phyloP scores from a whole-genome alignment of 2,113 vertebrate species.

The Murina feae region DNA sequence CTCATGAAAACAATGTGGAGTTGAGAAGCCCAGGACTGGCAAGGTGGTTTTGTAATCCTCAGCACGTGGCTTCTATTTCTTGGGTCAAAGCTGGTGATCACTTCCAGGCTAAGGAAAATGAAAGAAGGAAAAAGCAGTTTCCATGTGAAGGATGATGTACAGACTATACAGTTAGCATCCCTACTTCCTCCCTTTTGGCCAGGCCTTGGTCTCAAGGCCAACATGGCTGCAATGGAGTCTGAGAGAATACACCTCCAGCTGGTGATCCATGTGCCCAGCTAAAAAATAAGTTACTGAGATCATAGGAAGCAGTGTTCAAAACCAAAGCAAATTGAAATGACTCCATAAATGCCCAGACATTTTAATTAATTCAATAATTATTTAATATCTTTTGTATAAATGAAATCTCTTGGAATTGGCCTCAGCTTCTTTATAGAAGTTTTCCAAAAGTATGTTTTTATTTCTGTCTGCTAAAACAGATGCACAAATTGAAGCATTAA shows the following conservation, averaged over 20 bases:
- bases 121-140: neutral
- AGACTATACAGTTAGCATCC: too few species aligned
- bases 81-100: neutral
- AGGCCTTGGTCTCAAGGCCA: neutral
- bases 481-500: neutral
- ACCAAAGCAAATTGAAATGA: neutral
- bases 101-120: neutral
- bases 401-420: neutral
- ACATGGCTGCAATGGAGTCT: accelerated
- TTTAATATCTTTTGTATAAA: neutral
- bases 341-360: neutral
- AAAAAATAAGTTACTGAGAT: neutral
- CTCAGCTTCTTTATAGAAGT: neutral
- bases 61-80: neutral
- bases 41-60: neutral
- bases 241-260: neutral
- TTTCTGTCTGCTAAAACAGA: neutral
- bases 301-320: neutral
- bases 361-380: neutral
- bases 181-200: neutral
- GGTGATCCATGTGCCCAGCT: neutral
- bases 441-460: neutral
- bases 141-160: accelerated
- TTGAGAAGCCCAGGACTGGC: neutral
- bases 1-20: neutral